Percentiles rank a stretch among this genome's conserved stretches.
phyloP scores from a whole-genome alignment of 2,113 vertebrate species.

The Monopterus albus region DNA sequence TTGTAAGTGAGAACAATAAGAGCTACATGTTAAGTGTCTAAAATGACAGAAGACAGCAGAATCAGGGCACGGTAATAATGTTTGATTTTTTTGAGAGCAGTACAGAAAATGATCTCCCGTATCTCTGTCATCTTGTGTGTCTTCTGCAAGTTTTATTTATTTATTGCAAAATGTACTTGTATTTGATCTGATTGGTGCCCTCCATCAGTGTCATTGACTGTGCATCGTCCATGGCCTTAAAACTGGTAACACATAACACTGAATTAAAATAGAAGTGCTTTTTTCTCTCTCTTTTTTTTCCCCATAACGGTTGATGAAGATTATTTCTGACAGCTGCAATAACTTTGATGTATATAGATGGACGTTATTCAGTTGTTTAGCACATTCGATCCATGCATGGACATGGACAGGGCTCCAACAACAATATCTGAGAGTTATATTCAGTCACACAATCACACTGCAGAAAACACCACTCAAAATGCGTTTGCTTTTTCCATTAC shows the following conservation, averaged over 20 bases:
- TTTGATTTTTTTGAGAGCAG: conserved; percentile 22
- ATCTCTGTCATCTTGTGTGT: conserved; percentile 32
- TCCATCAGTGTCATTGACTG: conserved; percentile 16
- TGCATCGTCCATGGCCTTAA: neutral
- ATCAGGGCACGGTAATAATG: conserved; percentile 24
- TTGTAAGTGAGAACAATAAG: conserved; percentile 28
- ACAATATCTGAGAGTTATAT: conserved; percentile 57
- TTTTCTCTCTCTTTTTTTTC: neutral
- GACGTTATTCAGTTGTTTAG: conserved; percentile 55
- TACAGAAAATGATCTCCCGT: conserved; percentile 32
- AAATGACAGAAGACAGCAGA: conserved; percentile 29
- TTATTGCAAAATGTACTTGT: conserved; percentile 46
- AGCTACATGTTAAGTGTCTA: conserved; percentile 24
- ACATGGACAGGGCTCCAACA: conserved; percentile 57
- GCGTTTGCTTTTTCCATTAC: conserved; percentile 64
- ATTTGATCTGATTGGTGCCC: conserved; percentile 45
- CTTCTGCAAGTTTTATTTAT: conserved; percentile 52
- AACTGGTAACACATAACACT: conserved; percentile 48
- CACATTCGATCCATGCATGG: conserved; percentile 65
- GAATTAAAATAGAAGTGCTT: conserved; percentile 42
- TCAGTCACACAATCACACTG: conserved; percentile 64
- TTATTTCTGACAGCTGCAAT: conserved; percentile 63
- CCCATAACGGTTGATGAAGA: conserved; percentile 46
- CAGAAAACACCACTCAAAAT: conserved; percentile 62
- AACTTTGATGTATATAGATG: conserved; percentile 63